These are phyloP conservation scores for Zaprionus taronus DNA, from an alignment of 1,140 invertebrate species.

Conservation along the genomic window DNA sequence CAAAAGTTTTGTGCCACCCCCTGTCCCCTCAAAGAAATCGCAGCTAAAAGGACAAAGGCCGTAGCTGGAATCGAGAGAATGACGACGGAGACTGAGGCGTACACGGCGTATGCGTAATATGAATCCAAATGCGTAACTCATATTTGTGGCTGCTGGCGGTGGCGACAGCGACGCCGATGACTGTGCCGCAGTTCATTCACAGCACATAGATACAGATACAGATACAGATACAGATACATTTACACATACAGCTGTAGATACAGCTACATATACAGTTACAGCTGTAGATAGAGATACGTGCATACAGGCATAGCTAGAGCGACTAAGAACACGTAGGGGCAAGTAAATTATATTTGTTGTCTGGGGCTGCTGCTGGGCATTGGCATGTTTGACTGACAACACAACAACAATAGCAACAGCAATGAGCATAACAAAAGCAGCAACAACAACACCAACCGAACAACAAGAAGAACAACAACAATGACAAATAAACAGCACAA, in stretches of 20 bases:
- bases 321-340: constrained; percentile 25
- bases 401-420: constrained; percentile 23
- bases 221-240: neutral
- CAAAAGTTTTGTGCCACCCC: constrained; percentile 56
- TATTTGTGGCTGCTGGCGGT: constrained; percentile 51
- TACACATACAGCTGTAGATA: neutral
- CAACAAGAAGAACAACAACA: constrained; percentile 18
- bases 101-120: constrained; percentile 71
- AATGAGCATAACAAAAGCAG: constrained; percentile 1
- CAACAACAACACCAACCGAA: constrained; percentile 30
- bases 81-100: neutral
- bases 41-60: neutral
- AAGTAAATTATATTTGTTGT: constrained; percentile 69
- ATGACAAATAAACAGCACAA: constrained; percentile 65
- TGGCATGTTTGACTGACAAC: constrained; percentile 65
- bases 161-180: neutral
- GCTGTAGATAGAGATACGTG: neutral
- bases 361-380: constrained; percentile 43
- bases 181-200: constrained; percentile 46
- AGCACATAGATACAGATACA: constrained; percentile 9
- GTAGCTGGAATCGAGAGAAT: neutral
- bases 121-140: constrained; percentile 58
- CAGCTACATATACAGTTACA: neutral
- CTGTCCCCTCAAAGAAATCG: neutral
- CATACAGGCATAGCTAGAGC: neutral